Conservation (phyloP, 2,113 vertebrate genomes). For the Pandion haliaetus region DNA sequence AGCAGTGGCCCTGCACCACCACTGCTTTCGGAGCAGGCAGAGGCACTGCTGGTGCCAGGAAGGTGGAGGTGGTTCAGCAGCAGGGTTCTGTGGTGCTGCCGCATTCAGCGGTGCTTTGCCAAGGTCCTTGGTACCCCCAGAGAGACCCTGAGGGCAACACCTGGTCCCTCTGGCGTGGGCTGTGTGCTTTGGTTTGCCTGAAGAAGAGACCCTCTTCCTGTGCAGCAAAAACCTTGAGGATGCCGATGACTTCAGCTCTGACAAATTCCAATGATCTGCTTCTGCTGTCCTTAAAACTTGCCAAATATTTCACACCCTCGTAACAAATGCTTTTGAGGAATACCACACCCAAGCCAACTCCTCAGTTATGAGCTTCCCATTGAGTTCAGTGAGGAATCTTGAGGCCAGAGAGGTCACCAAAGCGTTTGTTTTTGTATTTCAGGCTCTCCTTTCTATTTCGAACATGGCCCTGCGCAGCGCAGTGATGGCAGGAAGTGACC, state of each 20-base stretch:
- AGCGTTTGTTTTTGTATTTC: not conserved
- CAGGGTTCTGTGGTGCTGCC: not conserved
- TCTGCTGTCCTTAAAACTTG: not conserved
- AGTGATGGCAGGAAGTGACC: not conserved
- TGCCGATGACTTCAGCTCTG: not conserved
- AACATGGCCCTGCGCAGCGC: rapidly evolving
- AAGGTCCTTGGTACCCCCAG: not conserved
- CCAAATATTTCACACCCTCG: constrained; percentile 8
- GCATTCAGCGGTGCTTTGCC: rapidly evolving
- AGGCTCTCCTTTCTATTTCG: not conserved
- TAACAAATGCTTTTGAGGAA: constrained; percentile 50
- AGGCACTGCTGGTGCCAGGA: not conserved
- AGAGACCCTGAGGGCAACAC: not conserved
- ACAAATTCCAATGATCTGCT: not conserved
- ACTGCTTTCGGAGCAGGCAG: not conserved
- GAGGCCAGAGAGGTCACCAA: not conserved
- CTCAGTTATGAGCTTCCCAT: not conserved
- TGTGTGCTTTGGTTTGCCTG: not conserved
- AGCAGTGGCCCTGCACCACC: not conserved
- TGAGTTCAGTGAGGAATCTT: not conserved
- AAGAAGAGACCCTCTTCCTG: not conserved
- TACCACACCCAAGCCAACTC: not conserved
- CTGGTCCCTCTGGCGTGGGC: not conserved
- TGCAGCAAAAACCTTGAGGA: not conserved
- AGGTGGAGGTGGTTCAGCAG: not conserved